A percentile compares a stretch with the other conserved stretches of the same genome.
Conservation (phyloP, 2,113 vertebrate species). For the Daubentonia madagascariensis region DNA sequence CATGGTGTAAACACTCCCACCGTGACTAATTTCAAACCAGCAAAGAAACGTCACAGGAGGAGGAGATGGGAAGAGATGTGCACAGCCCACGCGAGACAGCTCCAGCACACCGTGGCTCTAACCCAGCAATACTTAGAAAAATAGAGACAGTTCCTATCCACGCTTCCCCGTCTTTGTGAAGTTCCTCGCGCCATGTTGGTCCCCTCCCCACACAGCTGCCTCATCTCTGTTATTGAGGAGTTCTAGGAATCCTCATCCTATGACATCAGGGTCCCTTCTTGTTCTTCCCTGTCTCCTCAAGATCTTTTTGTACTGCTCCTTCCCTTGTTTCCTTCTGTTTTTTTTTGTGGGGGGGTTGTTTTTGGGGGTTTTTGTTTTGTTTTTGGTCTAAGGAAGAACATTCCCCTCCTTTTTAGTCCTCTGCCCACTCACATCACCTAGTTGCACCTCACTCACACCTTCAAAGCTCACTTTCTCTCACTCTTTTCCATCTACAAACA, state of each 20-base stretch:
- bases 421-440: not conserved
- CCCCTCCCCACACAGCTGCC: accelerated
- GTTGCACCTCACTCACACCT: not conserved
- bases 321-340: not conserved
- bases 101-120: not conserved
- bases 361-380: too few relatives aligned
- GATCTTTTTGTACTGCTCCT: not conserved
- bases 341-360: too few relatives aligned
- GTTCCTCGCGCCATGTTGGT: not conserved
- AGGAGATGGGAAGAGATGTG: not conserved
- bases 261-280: not conserved
- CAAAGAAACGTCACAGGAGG: not conserved
- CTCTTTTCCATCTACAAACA: not conserved
- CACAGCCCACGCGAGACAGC: accelerated
- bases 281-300: not conserved
- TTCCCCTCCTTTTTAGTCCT: not conserved
- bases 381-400: not conserved
- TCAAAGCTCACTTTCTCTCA: not conserved
- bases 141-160: not conserved
- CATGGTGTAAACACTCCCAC: not conserved
- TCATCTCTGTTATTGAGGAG: not conserved
- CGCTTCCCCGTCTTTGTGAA: not conserved
- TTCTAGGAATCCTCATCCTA: not conserved
- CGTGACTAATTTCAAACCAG: not conserved
- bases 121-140: not conserved